Evolutionary conservation across 2,113 vertebrate species (phyloP), one percentile per base, ranked within the genome.

Genomic region (Sorex araneus): DNA sequence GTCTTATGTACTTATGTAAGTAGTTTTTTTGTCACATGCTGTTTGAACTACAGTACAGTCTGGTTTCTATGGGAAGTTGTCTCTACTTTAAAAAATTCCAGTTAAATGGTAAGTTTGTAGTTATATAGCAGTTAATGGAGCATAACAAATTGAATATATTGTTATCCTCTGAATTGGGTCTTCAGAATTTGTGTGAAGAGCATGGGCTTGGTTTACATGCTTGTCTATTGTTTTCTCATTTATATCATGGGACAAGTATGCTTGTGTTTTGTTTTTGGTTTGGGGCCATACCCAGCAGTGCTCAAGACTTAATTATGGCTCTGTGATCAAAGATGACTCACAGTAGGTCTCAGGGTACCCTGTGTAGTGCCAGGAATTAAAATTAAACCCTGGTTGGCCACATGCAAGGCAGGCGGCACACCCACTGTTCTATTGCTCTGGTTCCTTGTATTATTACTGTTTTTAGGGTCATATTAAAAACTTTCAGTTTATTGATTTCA

Each of bases 91-190:
- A 0, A 78, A 64, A 76, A 92, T 28, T 74, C 27, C 27, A 76
- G 50, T 18, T 82, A 16, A 21, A 66, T 76, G 30, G 11, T 76
- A 18, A 8, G 4, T 70, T 10, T 80, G 78, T 80, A 43, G 76
- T 85, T 83, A 47, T 78, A 47, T 7, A 70, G 25, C 12, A 81
- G 11, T 84, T 79, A 28, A 23, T 64, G 71, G 43, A 91, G 34
- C 21, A 30, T 66, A 57, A 43, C 2, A 25, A 69, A 8, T 75
- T 75, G 60, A 80, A 23, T 80, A 40, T 84, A 25, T 89, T 66
- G 40, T 47, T 71, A 16, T 8, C 21, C 3, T 91, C 63, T 83
- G 71, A 79, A 84, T 94, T 81, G 36, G 21, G 76, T 74, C 45
- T 80, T 89, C 27, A 76, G 16, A 84, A 67, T 50, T 70, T 76